Percentiles rank a stretch among this genome's conserved stretches.
These are phyloP conservation scores for Torymus texanus DNA, from an alignment of 2,888 invertebrate genomes.

Conservation along the genomic window DNA sequence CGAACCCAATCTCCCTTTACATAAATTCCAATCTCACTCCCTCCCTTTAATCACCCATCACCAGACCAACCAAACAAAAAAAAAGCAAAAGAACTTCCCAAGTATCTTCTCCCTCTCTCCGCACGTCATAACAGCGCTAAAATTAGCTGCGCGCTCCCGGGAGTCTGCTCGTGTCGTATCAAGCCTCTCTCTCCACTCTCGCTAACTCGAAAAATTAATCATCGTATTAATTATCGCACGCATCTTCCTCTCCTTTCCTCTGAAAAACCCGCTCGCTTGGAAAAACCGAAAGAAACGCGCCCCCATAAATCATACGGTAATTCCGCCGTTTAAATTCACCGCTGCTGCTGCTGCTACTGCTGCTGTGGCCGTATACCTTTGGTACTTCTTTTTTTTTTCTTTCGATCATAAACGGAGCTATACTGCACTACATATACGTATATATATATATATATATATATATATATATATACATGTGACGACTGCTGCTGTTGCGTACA, in stretches of 20 bases:
- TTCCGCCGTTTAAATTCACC: conserved; percentile 58
- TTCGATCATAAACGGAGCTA: conserved; percentile 51
- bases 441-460: no score
- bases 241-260: neutral
- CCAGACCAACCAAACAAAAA: no score
- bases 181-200: neutral
- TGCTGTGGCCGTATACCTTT: conserved; percentile 18
- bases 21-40: no score
- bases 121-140: conserved; percentile 2
- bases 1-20: neutral
- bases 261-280: neutral
- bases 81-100: no score
- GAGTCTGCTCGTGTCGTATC: neutral
- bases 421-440: neutral
- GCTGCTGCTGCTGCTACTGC: neutral
- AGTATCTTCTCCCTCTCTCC: no score
- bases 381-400: conserved; percentile 5
- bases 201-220: conserved; percentile 36
- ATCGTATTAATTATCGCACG: conserved; percentile 43
- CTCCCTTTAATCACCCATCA: neutral
- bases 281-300: conserved; percentile 23
- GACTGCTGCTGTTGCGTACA: neutral
- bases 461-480: no score
- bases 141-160: neutral
- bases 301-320: conserved; percentile 56